Conservation (phyloP, 1,140 invertebrate species). For the Drosophila subpulchrella region DNA sequence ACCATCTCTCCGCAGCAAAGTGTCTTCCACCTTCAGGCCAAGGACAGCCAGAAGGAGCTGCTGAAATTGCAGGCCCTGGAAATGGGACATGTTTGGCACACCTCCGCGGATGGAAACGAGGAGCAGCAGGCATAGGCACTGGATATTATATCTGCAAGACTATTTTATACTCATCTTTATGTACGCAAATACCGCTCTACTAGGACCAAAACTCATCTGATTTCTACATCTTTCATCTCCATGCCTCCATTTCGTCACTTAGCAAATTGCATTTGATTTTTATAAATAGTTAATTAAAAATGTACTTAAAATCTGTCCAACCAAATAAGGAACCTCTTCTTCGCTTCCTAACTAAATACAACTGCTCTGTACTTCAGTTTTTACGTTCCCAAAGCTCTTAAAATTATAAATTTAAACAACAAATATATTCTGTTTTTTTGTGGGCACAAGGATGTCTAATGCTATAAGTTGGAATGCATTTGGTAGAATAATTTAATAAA, state of each 20-base stretch:
- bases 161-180: constrained; percentile 14
- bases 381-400: constrained; percentile 35
- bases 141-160: neutral
- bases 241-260: constrained; percentile 32
- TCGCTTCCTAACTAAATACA: neutral
- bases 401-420: constrained; percentile 19
- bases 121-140: constrained; percentile 59
- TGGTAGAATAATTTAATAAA: too few relatives aligned
- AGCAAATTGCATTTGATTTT: constrained; percentile 65
- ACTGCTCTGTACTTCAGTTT: constrained; percentile 46
- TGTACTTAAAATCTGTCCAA: constrained; percentile 20
- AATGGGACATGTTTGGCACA: constrained; percentile 77
- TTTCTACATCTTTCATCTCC: neutral
- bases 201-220: constrained; percentile 25
- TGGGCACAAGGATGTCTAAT: too few relatives aligned
- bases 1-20: constrained; percentile 86
- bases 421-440: neutral
- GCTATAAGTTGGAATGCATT: too few relatives aligned
- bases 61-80: constrained; percentile 78
- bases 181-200: constrained; percentile 12
- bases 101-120: constrained; percentile 56
- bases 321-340: neutral
- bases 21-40: constrained; percentile 91
- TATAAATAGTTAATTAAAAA: constrained; percentile 30
- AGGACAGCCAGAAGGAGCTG: constrained; percentile 89